phyloP scores from a whole-genome alignment of 2,888 invertebrate genomes.

The Torymus auratus region DNA sequence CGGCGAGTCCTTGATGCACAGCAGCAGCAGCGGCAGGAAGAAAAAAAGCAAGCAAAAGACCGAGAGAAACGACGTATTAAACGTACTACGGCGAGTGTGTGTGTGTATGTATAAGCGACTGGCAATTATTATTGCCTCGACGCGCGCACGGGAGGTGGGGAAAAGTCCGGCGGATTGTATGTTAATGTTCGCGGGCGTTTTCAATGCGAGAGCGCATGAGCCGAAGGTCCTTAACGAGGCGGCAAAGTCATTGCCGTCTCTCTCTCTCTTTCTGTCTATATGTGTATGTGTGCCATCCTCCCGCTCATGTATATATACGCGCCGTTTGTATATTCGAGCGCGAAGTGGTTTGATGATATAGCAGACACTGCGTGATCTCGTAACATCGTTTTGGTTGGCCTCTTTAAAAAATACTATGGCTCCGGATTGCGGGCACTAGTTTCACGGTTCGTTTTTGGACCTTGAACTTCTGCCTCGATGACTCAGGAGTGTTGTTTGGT shows the following conservation, averaged over 20 bases:
- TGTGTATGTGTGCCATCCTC: neutral
- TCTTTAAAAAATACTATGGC: neutral
- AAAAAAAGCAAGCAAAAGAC: slow-evolving; percentile 39
- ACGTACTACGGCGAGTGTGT: neutral
- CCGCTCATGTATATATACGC: neutral
- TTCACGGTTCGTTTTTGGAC: no score
- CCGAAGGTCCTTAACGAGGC: slow-evolving; percentile 55
- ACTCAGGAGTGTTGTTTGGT: no score
- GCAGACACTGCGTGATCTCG: neutral
- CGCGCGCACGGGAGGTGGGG: slow-evolving; percentile 36
- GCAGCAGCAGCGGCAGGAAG: neutral
- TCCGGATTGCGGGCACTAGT: no score
- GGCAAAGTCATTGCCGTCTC: slow-evolving; percentile 58
- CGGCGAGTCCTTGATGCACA: slow-evolving; percentile 51
- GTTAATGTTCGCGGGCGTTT: slow-evolving; percentile 59
- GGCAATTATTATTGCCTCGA: slow-evolving; percentile 57
- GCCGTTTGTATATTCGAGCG: no score
- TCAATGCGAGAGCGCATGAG: neutral
- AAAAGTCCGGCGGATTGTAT: slow-evolving; percentile 64
- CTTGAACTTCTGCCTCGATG: no score
- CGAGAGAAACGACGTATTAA: slow-evolving; percentile 58
- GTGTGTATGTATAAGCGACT: slow-evolving; percentile 47
- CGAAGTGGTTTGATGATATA: no score
- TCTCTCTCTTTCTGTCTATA: neutral
- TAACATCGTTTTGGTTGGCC: neutral